phyloP scores from a whole-genome alignment of 2,888 invertebrate species.

The Nemoura dubitans region DNA sequence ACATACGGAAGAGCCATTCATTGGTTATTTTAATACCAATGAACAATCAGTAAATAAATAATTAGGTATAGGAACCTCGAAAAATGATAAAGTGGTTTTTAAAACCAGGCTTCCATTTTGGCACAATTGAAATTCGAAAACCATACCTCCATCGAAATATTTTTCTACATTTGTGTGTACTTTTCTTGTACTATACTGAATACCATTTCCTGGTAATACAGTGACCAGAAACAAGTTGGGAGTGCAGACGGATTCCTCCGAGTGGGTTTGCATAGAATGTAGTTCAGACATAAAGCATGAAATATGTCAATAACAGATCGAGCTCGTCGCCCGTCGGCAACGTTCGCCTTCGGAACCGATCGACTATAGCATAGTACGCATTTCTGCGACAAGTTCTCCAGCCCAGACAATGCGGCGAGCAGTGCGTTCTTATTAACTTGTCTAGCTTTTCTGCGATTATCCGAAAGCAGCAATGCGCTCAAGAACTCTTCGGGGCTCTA shows the following conservation, averaged over 20 bases:
- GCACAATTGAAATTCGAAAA: not conserved
- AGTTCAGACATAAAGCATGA: not conserved
- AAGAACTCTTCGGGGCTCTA: slow-evolving; percentile 17
- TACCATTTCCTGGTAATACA: not conserved
- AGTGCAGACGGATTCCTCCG: not conserved
- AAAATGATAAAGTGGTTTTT: too few species aligned
- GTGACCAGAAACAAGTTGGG: slow-evolving; percentile 8
- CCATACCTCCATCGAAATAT: not conserved
- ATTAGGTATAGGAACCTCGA: too few species aligned
- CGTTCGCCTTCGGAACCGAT: not conserved
- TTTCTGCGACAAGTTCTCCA: not conserved
- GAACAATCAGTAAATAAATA: too few species aligned
- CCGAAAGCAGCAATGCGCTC: slow-evolving; percentile 20
- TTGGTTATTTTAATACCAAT: too few species aligned
- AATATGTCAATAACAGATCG: slow-evolving; percentile 21
- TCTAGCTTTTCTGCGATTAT: not conserved
- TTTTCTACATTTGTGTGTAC: too few species aligned
- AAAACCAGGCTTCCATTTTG: too few species aligned
- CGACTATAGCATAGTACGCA: not conserved
- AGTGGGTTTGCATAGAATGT: slow-evolving; percentile 21
- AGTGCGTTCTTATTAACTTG: slow-evolving; percentile 24
- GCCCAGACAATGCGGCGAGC: slow-evolving; percentile 1
- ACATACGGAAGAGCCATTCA: too few species aligned
- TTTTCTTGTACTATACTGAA: not conserved
- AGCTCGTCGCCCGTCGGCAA: not conserved